Evolutionary conservation across 2,113 vertebrate species (phyloP).

Genomic region (Mobula hypostoma): DNA sequence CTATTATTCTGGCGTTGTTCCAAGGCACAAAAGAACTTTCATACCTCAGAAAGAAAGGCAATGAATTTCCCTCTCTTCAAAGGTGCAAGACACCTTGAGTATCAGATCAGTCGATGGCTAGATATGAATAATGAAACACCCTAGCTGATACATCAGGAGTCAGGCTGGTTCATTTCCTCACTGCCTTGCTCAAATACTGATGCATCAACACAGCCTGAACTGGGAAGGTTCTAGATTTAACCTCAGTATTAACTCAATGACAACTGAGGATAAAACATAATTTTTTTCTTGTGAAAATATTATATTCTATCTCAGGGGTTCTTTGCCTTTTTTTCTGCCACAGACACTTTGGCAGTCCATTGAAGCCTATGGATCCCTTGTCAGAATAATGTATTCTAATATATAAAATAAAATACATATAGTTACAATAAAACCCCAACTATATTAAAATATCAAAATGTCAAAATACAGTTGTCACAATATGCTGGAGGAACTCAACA

Average conservation of each 20-base stretch:
- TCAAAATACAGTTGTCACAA: no score
- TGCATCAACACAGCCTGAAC: background rate
- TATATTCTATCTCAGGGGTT: no score
- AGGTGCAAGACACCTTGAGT: background rate
- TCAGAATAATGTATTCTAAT: no score
- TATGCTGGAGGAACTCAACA: no score
- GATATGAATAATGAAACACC: background rate
- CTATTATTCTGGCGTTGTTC: background rate
- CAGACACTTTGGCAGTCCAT: no score
- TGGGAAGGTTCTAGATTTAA: background rate
- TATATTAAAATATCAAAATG: no score
- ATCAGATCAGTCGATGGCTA: background rate
- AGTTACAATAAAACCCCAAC: no score
- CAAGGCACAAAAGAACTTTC: no score
- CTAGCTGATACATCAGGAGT: background rate
- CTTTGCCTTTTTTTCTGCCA: no score
- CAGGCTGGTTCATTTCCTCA: background rate
- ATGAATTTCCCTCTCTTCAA: background rate
- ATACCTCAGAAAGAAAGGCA: background rate
- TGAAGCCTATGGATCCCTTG: no score
- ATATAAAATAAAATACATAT: no score
- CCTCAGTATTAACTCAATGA: background rate
- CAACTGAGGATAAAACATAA: background rate
- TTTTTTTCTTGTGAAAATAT: background rate
- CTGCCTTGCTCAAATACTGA: background rate